Base-by-base conservation (phyloP, 2,113 vertebrate genomes). In the Todiramphus saurophagus region DNA sequence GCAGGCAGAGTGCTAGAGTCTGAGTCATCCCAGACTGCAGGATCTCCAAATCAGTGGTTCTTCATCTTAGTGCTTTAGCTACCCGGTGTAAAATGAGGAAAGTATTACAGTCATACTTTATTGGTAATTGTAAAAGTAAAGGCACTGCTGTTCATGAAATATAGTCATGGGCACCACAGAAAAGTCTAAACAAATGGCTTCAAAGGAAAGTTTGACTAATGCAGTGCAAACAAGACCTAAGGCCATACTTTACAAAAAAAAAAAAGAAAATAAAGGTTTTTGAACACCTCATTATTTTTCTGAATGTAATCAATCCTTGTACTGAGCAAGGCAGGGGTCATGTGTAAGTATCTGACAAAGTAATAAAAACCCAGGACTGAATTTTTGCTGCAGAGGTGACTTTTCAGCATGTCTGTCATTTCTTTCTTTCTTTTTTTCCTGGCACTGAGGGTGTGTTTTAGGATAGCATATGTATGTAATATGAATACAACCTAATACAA, bases 111-210 rank as follows among this genome's bases (percentile, higher is more conserved):
- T 37, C 33, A 55, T 53, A 80, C n/a, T 91, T 94, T 62, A 79
- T 23, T 74, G 67, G 44, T 39, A 62, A 50, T 46, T 73, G 44
- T 85, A 93, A 85, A 87, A 93, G 28, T 66, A 69, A 73, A 91
- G 33, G 18, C 78, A 62, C 53, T 94, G 39, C 33, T 2, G 2
- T 44, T 87, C 25, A 30, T 79, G 44, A 94, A 95, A 87, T 56
- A 79, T 19, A 41, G 66, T 75, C 33, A 56, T 72, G 30, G 23
- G 16, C 13, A 39, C 37, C 35, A 73, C 35, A 50, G n/a, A 91
- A 78, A 91, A 74, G 51, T 94, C 72, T 88, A 90, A 94, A 95
- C 41, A 83, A 94, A 79, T 77, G 9, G 5, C 20, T 93, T 96
- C 75, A 74, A 79, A 80, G 27, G 3, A 37, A 9, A 85, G 64